Base-by-base conservation (phyloP, 2,797 vertebrate genomes). In the Sebastiscus tertius region DNA sequence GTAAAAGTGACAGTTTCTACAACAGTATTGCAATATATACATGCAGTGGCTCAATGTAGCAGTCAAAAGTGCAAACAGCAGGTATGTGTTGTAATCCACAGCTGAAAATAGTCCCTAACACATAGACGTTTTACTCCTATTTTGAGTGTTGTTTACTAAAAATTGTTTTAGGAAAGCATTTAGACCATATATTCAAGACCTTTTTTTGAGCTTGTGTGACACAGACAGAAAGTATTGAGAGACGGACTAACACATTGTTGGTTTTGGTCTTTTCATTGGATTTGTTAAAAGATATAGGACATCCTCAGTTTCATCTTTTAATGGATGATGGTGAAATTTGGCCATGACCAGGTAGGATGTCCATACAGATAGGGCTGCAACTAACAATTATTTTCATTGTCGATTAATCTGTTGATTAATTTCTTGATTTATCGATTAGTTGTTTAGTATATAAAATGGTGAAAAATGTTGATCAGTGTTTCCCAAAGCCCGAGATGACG, bases 381-480 rank as follows among this genome's bases (percentile, higher is more conserved):
- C 42, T 46, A 14, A 42, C 39, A 42, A 42, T 14, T 42, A 46
- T 46, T 46, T 46, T 46, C 42, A 46, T 18, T 46, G 42, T 18
- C 42, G 0, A 18, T 46, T 46, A 46, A 46, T 46, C 42, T 46
- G 16, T 46, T 46, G 42, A 46, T 46, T 46, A 46, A 18, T 46
- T 46, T 46, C 42, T 46, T 46, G 6, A 46, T 46, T 46, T 46
- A 46, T 46, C 16, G 1, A 16, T 46, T 8, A 46, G 1, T 18
- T 46, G 0, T 46, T 46, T 18, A 16, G 1, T 46, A 16, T 0
- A 0, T 46, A 46, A 46, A 46, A 46, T 1, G 42, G 42, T 46
- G 42, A 46, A 46, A 46, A 46, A 46, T 46, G 6, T 46, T 0
- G 42, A 46, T 46, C 16, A 46, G 42, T 16, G 0, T 18, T 46